Base-by-base conservation (phyloP, 2,797 vertebrate genomes). In the Coreius guichenoti region DNA sequence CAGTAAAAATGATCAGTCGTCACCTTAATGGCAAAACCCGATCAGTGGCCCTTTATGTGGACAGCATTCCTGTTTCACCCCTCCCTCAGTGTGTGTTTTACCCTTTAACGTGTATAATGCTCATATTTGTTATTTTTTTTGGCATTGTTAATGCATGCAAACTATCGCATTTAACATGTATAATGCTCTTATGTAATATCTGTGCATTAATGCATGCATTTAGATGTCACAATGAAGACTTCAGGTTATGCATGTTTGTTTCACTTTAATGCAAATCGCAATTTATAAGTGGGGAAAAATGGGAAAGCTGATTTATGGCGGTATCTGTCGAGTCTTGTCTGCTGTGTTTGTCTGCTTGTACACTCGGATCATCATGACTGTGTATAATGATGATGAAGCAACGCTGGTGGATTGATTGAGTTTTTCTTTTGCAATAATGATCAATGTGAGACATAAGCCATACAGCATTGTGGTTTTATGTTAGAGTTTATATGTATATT, bases 21-120 rank as follows among this genome's bases (percentile, higher is more conserved):
- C 14, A 63, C 39, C 36, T 84, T 45, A 36, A 69, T 58, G 26
- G 74, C 33, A 56, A 58, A 47, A 4, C 75, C 65, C 39, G 61
- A 81, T 56, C 73, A 69, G 72, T 81, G 77, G 70, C 63, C 58
- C 82, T 85, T 77, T 73, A 67, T 85, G 74, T 43, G 82, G 72
- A 69, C 70, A 51, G 51, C 61, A 78, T 74, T 80, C 36, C 43
- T 1, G n/a, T 23, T 49, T 65, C 54, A 73, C 63, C 51, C 73
- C 78, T 43, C 63, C 68, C 8, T 70, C 58, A 13, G 36, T 36
- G 8, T 33, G 26, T 45, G 26, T 75, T 77, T 65, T 61, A 68
- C 29, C 83, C 14, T 79, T 79, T 21, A 75, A 69, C 51, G 16
- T 61, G 9, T 47, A 8, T 70, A 69, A 45, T 31, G 12, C 29